Conservation (phyloP, 2,888 invertebrate species). For the Smittia sp. region DNA sequence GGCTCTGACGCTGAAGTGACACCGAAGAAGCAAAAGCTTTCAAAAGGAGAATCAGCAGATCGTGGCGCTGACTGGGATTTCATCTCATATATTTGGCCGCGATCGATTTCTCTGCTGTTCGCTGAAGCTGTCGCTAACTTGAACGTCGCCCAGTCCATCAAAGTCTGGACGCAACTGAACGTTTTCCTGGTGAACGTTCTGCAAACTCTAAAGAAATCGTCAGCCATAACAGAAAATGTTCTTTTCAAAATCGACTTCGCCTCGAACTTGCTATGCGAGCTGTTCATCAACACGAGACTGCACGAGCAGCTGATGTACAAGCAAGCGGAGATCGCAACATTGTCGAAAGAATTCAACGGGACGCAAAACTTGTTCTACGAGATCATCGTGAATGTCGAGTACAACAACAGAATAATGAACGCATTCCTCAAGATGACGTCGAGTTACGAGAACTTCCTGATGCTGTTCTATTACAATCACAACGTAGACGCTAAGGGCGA, state of each 20-base stretch:
- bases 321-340: background rate
- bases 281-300: conserved; percentile 3
- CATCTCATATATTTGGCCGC: conserved; percentile 10
- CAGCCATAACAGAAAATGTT: conserved; percentile 11
- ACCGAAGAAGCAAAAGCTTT: conserved; percentile 9
- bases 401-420: conserved; percentile 29
- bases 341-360: background rate
- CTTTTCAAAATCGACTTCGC: conserved; percentile 35
- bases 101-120: background rate
- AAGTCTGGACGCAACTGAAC: conserved; percentile 11
- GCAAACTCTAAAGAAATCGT: background rate
- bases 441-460: conserved; percentile 28
- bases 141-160: conserved; percentile 23
- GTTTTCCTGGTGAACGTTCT: background rate
- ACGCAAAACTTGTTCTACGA: conserved; percentile 30
- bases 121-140: background rate
- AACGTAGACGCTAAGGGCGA: background rate
- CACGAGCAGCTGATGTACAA: conserved; percentile 35
- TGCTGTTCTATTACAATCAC: conserved; percentile 33
- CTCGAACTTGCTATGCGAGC: conserved; percentile 5
- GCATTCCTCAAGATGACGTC: conserved; percentile 23
- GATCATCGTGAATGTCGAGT: conserved; percentile 25
- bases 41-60: background rate
- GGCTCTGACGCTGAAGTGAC: background rate
- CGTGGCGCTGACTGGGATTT: background rate